A percentile compares a stretch with the other conserved stretches of the same genome.
These are phyloP conservation scores for Dendrocincla fuliginosa DNA, from an alignment of 2,797 vertebrate genomes.

Conservation along the genomic window DNA sequence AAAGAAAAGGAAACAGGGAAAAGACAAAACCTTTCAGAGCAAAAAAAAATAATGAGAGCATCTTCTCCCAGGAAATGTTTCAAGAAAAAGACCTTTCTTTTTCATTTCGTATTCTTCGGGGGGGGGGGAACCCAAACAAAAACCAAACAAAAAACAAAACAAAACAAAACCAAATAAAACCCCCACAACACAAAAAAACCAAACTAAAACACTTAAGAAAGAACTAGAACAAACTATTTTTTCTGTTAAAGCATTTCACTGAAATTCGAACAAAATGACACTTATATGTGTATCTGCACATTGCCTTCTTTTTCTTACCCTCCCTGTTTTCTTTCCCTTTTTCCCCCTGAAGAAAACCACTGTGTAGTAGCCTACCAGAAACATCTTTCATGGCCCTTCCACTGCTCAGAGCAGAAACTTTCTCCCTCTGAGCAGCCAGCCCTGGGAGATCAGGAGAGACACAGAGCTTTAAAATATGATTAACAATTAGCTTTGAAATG, in stretches of 20 bases:
- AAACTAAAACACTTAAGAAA: not conserved
- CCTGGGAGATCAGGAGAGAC: not conserved
- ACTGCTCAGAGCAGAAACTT: not conserved
- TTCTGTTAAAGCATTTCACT: not conserved
- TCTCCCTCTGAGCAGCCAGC: not conserved
- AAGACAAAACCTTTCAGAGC: not conserved
- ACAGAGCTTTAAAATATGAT: not conserved
- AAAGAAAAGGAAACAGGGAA: not conserved
- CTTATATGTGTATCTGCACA: accelerated
- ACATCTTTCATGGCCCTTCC: not conserved
- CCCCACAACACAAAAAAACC: too few species aligned
- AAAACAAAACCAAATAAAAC: too few species aligned
- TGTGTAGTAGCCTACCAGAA: not conserved
- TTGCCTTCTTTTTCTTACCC: not conserved
- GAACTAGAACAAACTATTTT: not conserved
- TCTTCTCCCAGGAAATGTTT: not conserved
- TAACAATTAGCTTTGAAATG: not conserved
- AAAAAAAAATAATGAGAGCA: not conserved
- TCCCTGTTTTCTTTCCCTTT: not conserved
- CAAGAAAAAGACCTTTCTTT: not conserved
- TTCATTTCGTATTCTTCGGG: not conserved
- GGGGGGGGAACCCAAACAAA: too few species aligned
- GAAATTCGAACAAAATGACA: not conserved
- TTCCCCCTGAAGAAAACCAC: not conserved
- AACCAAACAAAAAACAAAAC: not conserved